A percentile compares a stretch with the other conserved stretches of the same genome.
Evolutionary conservation across 2,113 vertebrate species (phyloP).

Genomic region (Tringa solitaria): DNA sequence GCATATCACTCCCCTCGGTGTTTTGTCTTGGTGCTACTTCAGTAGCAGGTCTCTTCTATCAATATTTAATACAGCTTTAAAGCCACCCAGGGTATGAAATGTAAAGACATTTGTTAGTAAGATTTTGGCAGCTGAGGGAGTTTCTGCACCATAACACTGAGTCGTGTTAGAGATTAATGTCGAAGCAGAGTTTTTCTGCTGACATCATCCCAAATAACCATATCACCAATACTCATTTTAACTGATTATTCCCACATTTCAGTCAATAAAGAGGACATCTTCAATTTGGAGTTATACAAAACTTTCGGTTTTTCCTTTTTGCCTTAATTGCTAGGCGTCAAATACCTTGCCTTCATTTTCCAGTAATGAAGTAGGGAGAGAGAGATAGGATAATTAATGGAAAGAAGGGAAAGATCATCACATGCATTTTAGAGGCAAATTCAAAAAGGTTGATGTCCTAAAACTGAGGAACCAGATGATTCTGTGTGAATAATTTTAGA

Average conservation of each 20-base stretch:
- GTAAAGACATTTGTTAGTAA: neutral
- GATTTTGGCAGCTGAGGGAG: neutral
- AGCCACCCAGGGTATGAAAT: neutral
- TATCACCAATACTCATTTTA: neutral
- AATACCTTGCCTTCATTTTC: neutral
- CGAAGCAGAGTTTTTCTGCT: neutral
- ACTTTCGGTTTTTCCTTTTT: neutral
- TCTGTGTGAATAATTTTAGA: neutral
- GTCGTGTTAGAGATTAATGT: neutral
- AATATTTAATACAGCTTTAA: neutral
- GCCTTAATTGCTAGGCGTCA: neutral
- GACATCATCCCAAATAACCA: neutral
- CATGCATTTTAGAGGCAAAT: neutral
- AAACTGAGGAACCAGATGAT: neutral
- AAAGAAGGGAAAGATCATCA: neutral
- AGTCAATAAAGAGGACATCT: neutral
- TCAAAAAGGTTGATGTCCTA: neutral
- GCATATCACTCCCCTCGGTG: neutral
- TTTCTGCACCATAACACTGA: neutral
- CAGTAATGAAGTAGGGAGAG: neutral
- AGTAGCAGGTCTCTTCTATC: neutral
- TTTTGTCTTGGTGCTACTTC: neutral
- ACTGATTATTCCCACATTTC: neutral
- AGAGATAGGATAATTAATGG: neutral
- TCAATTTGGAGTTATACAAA: neutral